Conservation (phyloP, 2,797 vertebrate genomes). For the Potorous gilbertii region DNA sequence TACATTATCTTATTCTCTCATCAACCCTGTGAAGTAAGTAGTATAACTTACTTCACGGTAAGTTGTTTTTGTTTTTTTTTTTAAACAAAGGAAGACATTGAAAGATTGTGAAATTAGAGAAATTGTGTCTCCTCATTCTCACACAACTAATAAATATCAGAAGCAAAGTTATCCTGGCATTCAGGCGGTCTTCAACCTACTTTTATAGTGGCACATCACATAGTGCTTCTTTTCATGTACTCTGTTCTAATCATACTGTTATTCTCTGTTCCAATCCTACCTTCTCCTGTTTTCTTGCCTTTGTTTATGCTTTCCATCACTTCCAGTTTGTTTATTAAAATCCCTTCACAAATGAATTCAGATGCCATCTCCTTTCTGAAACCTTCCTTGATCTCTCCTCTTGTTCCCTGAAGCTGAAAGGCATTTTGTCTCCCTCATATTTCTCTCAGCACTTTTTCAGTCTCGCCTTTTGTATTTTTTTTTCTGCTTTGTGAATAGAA, state of each 20-base stretch:
- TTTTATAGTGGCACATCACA: background rate
- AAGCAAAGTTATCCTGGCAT: background rate
- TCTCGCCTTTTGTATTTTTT: background rate
- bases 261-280: background rate
- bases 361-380: background rate
- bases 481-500: background rate
- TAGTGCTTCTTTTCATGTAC: background rate
- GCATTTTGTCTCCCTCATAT: background rate
- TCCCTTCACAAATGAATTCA: background rate
- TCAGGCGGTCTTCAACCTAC: background rate
- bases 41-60: too few species aligned
- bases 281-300: background rate
- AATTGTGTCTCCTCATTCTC: background rate
- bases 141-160: background rate
- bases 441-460: background rate
- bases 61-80: background rate
- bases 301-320: background rate
- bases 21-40: background rate
- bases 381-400: background rate
- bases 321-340: background rate
- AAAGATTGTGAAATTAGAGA: background rate
- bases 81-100: background rate
- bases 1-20: background rate
- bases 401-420: background rate
- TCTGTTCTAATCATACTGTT: background rate